Evolutionary conservation across 2,797 vertebrate species (phyloP).

Genomic region (Falco cherrug): DNA sequence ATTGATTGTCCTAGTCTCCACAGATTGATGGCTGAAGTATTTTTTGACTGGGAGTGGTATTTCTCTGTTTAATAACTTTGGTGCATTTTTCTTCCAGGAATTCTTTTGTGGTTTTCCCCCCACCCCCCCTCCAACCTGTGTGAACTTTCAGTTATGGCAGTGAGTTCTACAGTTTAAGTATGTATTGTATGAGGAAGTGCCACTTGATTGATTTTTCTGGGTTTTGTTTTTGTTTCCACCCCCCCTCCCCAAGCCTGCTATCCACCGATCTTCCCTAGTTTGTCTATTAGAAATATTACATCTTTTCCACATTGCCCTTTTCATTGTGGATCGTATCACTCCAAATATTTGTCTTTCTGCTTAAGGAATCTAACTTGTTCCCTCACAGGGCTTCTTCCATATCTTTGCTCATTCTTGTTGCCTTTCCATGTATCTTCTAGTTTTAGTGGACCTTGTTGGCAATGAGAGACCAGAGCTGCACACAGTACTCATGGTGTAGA

Average conservation of each 20-base stretch:
- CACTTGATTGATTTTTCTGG: neutral
- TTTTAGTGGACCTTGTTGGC: neutral
- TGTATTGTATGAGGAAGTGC: slow-evolving; percentile 30
- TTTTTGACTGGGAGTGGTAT: neutral
- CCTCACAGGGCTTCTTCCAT: neutral
- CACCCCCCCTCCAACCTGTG: neutral
- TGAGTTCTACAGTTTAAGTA: neutral
- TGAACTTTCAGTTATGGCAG: neutral
- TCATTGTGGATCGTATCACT: neutral
- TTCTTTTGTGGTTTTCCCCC: neutral
- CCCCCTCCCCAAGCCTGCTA: neutral
- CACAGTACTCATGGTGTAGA: neutral
- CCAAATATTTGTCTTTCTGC: neutral
- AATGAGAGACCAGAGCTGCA: neutral
- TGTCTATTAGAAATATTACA: neutral
- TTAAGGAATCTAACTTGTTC: neutral
- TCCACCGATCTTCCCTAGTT: neutral
- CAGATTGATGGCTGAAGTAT: neutral
- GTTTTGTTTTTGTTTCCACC: neutral
- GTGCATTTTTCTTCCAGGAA: neutral
- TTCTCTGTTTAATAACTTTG: neutral
- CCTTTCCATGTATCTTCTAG: neutral
- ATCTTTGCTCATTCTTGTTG: neutral
- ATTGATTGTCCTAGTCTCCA: neutral
- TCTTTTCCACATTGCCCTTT: neutral